Evolutionary conservation across 2,888 invertebrate species (phyloP), one percentile per base, ranked within the genome.

Genomic region (Meghimatium bilineatum): DNA sequence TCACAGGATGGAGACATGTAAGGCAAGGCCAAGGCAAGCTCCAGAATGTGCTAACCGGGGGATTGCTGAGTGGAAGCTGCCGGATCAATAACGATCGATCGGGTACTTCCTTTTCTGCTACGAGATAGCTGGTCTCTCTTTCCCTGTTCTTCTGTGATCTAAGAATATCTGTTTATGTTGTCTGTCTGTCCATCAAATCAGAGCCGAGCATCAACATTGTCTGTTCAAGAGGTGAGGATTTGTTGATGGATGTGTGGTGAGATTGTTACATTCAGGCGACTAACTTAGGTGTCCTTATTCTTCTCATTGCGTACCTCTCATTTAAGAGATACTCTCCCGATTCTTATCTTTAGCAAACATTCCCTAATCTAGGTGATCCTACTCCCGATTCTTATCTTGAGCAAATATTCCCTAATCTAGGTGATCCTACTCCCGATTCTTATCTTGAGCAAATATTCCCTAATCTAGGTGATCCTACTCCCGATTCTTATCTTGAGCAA

Each of bases 31-130:
- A 38, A 36, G 23, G 26, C 36, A 71, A 3, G 26, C 80, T 72
- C 72, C 52, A 56, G 14, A 49, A 36, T 32, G 34, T 71, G 34
- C 80, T 36, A 71, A 5, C 3, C 36, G 5, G 20, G n/a, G 14
- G 44, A 29, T 38, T 29, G 69, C 38, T 32, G 80, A 6, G 67
- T 69, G 52, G 32, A 29, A 20, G 1, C 26, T 10, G 20, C n/a
- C 34, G 44, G 29, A 69, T 49, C 66, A 23, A 44, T 67, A 34
- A 69, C 32, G 80, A 52, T 67, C 34, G 80, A 52, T 67, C 26
- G 80, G 12, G 52, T 29, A 8, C 36, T n/a, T 1, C 20, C 14
- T 67, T 34, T 67, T 12, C n/a, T 63, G 60, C 36, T 23, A 38
- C 71, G 23, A 10, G 71, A 71, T 71, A 1, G 38, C 34, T 20